Evolutionary conservation across 2,888 invertebrate species (phyloP).

Genomic region (Epinotia nisella): DNA sequence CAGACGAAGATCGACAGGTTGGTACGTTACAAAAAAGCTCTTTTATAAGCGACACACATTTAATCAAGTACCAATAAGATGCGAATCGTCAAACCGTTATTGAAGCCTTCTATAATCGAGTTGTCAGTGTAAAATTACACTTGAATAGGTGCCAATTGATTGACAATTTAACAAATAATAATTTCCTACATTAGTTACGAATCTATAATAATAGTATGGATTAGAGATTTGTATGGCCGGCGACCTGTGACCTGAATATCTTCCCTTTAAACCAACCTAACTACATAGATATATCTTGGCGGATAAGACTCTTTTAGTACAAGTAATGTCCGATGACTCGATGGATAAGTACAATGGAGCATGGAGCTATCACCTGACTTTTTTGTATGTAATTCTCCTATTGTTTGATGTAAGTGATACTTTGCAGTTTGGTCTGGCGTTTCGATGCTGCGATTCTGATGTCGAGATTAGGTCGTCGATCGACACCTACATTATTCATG

Average conservation of each 20-base stretch:
- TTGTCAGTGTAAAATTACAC: slow-evolving; percentile 44
- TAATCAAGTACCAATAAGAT: slow-evolving; percentile 25
- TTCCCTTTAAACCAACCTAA: neutral
- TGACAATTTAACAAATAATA: slow-evolving; percentile 45
- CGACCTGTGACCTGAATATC: slow-evolving; percentile 35
- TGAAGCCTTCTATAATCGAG: slow-evolving; percentile 40
- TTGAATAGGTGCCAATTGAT: slow-evolving; percentile 44
- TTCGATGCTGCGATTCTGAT: slow-evolving; percentile 49
- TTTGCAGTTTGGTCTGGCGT: slow-evolving; percentile 62
- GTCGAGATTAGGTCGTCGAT: slow-evolving; percentile 8
- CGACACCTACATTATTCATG: neutral
- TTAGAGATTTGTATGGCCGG: slow-evolving; percentile 66
- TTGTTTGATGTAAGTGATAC: slow-evolving; percentile 77
- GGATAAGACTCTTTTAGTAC: slow-evolving; percentile 31
- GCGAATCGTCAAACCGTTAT: slow-evolving; percentile 30
- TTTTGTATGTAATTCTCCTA: slow-evolving; percentile 73
- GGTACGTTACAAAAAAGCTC: neutral
- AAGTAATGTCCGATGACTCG: slow-evolving; percentile 67
- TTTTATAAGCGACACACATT: slow-evolving; percentile 21
- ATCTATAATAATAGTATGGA: slow-evolving; percentile 57
- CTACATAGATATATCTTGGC: neutral
- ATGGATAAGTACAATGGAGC: slow-evolving; percentile 63
- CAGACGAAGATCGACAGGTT: neutral
- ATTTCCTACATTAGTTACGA: slow-evolving; percentile 44
- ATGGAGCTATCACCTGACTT: slow-evolving; percentile 68